Evolutionary conservation across 1,140 invertebrate genomes (phyloP), one percentile per base, ranked within the genome.

Genomic region (Akabosia matsudoensis): DNA sequence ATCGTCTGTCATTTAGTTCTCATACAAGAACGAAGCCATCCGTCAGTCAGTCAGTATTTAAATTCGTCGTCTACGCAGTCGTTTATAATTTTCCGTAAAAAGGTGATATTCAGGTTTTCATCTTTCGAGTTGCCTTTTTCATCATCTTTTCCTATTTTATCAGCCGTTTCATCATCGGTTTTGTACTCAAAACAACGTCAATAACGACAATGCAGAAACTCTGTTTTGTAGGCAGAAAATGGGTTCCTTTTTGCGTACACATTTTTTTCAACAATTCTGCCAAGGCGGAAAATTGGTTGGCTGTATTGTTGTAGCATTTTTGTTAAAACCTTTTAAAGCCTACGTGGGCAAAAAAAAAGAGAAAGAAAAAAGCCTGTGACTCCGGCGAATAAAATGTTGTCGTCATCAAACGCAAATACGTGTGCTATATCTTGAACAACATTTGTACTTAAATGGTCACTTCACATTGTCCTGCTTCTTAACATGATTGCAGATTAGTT

Each of bases 51-150:
- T n/a, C n/a, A n/a, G n/a, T 45, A 45, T 45, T 45, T 18, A 45
- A 10, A 7, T 45, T 45, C 7, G 7, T 18, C 7, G 7, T 45
- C 37, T 45, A 10, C 37, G 37, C 18, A 7, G 37, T 18, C 7
- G 37, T 18, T 7, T 45, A 45, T 67, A 16, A 14, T 31, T 30
- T 67, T 67, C 3, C 3, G 28, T 67, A 67, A 67, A 67, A 67
- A 67, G 61, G 61, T 30, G 61, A 67, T n/a, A 67, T 67, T 67
- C 61, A 67, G 61, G 61, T 67, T 67, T 67, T 61, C 54, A n/a
- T 24, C 54, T 61, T 24, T 22, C n/a, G 14, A n/a, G 61, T 67
- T 30, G 28, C 61, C 61, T 67, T 67, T 67, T 67, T 67, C 61
- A 67, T 67, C 61, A 67, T 67, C 31, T 31, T 30, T 22, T 67